Base-by-base conservation (phyloP, 2,113 vertebrate species). In the Peromyscus leucopus region DNA sequence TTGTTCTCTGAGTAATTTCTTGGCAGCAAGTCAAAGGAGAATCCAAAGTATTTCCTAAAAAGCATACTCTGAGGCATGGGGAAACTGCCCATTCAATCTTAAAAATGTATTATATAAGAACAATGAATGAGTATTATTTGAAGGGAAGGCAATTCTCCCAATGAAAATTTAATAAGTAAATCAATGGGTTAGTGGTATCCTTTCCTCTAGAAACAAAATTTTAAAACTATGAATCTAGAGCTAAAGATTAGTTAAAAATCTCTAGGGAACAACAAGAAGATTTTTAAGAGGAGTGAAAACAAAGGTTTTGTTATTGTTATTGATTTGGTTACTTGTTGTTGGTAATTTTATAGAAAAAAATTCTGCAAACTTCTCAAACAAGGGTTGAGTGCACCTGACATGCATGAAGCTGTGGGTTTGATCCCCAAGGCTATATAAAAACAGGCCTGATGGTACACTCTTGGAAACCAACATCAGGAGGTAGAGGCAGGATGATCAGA, bases 281-380 rank as follows among this genome's bases (percentile, higher is more conserved):
- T 46, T 86, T 89, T 96, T 96, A 31, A 92, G 10, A 84, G 21
- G 5, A 74, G 21, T 63, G 42, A 59, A 90, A 89, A 95, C 48
- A 59, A 61, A 39, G 9, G 7, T 31, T 65, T 65, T 28, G 26
- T 10, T 31, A 96, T 88, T 42, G 96, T 82, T 55, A 28, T 55
- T 57, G 33, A 24, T 78, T 80, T 82, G 48, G 5, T 82, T 82
- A 36, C 19, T 72, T n/a, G 16, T n/a, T 72, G 63, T 74, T 74
- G 72, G n/a, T 87, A 71, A 36, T 2, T 93, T 42, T 65, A 31
- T 59, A 84, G n/a, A 33, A 46, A 57, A 91, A 72, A 24, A 55
- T 57, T 90, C 42, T 90, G 28, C 83, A 79, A 88, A 89, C 36
- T 7, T 93, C 16, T 95, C 82, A 87, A 78, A 84, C 21, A 93